phyloP scores from a whole-genome alignment of 2,113 vertebrate species.

The Puma concolor region DNA sequence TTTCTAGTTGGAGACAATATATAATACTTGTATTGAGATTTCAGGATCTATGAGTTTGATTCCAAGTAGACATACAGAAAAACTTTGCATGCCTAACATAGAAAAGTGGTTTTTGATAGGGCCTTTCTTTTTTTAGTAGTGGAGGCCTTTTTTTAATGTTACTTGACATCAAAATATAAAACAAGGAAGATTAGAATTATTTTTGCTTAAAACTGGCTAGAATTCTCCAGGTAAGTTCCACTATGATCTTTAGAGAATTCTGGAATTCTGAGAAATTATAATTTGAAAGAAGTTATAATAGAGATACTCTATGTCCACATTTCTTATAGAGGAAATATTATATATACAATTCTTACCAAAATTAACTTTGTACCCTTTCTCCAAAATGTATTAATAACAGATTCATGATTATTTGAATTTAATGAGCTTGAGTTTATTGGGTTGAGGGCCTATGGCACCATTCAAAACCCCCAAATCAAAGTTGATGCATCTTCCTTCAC shows the following conservation, averaged over 20 bases:
- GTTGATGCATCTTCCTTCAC: background rate
- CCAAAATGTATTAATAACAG: background rate
- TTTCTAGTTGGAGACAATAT: background rate
- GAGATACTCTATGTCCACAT: background rate
- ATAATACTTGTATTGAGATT: background rate
- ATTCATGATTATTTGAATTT: background rate
- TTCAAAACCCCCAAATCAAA: background rate
- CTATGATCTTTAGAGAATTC: background rate
- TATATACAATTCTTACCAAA: background rate
- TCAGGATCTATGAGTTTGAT: background rate
- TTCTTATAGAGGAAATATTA: background rate
- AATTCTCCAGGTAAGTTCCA: background rate
- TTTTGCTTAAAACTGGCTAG: background rate
- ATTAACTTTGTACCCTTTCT: background rate
- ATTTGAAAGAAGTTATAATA: background rate
- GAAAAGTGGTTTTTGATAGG: background rate
- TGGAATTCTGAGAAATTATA: background rate
- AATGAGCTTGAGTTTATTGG: background rate
- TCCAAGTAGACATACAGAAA: background rate
- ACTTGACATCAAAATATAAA: background rate
- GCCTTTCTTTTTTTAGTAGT: background rate
- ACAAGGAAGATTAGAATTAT: background rate
- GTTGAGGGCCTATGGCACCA: background rate
- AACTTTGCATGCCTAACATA: background rate
- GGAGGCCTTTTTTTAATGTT: background rate